Evolutionary conservation across 2,113 vertebrate species (phyloP).

Genomic region (Callipepla californica): DNA sequence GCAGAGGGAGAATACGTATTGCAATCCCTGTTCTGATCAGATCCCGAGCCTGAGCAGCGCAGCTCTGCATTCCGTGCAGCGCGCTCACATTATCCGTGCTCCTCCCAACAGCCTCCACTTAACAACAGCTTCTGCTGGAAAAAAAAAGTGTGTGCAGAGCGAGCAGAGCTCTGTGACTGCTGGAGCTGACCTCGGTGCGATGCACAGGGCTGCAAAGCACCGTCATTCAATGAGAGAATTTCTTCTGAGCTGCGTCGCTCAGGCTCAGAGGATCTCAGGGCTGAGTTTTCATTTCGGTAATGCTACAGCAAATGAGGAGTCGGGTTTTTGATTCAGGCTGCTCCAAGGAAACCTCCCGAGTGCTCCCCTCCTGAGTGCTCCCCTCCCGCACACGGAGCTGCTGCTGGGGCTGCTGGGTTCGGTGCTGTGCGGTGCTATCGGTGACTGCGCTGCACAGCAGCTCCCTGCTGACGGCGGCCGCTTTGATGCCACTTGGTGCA

Average conservation of each 20-base stretch:
- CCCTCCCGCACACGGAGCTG: background rate
- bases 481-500: constrained; percentile 35
- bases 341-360: background rate
- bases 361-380: background rate
- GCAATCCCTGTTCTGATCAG: too few species aligned
- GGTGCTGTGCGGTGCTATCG: background rate
- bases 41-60: too few species aligned
- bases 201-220: background rate
- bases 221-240: background rate
- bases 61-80: too few species aligned
- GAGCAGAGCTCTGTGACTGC: background rate
- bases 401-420: constrained; percentile 28
- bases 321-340: background rate
- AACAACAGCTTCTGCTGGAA: background rate
- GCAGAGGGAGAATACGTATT: too few species aligned
- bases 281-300: background rate
- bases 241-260: accelerated
- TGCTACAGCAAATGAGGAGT: background rate
- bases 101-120: background rate
- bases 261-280: background rate
- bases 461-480: background rate
- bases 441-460: constrained; percentile 31
- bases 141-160: background rate
- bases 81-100: too few species aligned
- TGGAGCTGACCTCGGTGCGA: background rate